Percentiles rank a stretch among this genome's conserved stretches.
These are phyloP conservation scores for Sakesphorus luctuosus DNA, from an alignment of 2,113 vertebrate genomes.

Conservation along the genomic window DNA sequence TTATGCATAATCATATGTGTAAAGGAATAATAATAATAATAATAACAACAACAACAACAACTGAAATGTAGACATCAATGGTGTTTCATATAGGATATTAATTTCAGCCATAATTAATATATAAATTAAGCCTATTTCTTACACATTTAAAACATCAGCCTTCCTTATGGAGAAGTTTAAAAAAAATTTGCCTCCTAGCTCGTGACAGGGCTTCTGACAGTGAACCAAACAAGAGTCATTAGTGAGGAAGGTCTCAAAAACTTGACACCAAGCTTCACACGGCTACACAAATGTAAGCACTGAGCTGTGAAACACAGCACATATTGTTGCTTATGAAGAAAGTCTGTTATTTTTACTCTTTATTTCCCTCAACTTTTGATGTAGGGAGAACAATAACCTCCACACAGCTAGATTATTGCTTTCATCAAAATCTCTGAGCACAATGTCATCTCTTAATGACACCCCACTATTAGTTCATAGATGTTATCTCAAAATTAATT, in stretches of 20 bases:
- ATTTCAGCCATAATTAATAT: background rate
- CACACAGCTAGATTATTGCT: background rate
- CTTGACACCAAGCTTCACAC: background rate
- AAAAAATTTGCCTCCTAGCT: background rate
- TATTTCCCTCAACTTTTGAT: background rate
- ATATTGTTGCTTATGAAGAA: background rate
- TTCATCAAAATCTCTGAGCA: background rate
- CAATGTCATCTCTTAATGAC: background rate
- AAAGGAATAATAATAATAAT: background rate
- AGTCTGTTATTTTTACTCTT: background rate
- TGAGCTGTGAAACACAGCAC: background rate
- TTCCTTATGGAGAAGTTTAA: background rate
- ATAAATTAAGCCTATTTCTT: background rate
- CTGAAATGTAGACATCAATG: background rate
- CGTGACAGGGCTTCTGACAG: background rate
- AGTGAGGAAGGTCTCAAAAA: background rate
- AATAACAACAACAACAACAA: background rate
- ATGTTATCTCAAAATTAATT: conserved; percentile 56
- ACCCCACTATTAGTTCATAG: background rate
- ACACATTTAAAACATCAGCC: background rate
- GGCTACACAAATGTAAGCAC: background rate
- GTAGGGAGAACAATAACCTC: conserved; percentile 20
- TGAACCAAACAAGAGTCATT: background rate
- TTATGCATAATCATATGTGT: background rate
- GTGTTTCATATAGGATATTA: background rate